Base-by-base conservation (phyloP, 2,113 vertebrate species). In the Pitta sordida region DNA sequence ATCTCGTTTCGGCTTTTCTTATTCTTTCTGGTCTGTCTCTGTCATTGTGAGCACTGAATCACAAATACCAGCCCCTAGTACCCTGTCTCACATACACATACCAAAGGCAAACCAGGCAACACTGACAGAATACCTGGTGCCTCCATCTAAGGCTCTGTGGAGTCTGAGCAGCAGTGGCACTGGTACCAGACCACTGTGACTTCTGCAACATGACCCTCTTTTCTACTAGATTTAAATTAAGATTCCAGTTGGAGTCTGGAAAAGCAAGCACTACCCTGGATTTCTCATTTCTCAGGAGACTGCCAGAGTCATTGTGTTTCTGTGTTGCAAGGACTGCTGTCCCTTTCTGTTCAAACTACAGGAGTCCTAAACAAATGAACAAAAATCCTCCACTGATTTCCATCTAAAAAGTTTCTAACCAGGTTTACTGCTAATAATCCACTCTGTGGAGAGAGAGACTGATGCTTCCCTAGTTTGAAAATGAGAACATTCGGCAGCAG, bases 1-100 rank as follows among this genome's bases (percentile, higher is more conserved):
- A n/a, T n/a, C n/a, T n/a, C n/a, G n/a, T n/a, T 83, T 32, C 70
- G 49, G 69, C 14, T 91, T 86, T 84, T 77, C 60, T 52, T 62
- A 53, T 46, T 76, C 44, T 83, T 68, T 78, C 39, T 89, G 20
- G 36, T 67, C 55, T 64, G 44, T 58, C n/a, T 48, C 34, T 3
- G 3, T 77, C 52, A 39, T 29, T 53, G 2, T 6, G 27, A 85
- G 70, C 69, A 36, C 2, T 2, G 7, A 43, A 65, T 75, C 41
- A 32, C 1, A 71, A 56, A 34, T 20, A 15, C 17, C 4, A 41
- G 34, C 20, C 39, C 48, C 17, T 69, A 59, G 22, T 39, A 11
- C 27, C 9, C 37, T 34, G 30, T 29, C 44, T 84, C 70, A 39
- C n/a, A 5, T 6, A 16, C 30, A 34, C 23, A 24, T 3, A 13